Evolutionary conservation across 2,797 vertebrate genomes (phyloP), one percentile per base, ranked within the genome.

Genomic region (Sebastes nivosus): DNA sequence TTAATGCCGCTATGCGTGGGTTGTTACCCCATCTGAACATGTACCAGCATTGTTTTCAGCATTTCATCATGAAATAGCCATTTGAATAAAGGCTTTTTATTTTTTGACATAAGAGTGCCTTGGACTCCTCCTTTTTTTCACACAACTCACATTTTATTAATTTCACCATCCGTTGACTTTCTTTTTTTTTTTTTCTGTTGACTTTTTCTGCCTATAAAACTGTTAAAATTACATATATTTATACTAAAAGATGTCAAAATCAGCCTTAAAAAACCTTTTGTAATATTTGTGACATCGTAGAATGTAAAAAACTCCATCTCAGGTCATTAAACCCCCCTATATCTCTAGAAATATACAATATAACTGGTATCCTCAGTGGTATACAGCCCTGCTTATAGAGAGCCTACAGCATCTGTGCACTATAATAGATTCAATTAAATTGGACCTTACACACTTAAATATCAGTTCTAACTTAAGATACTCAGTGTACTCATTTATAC

Each of bases 231-330:
- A n/a, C 14, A 32, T n/a, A 3, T 61, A 30, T 30, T 61, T 32
- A 4, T 4, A 32, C 1, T 11, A 0, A n/a, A 32, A n/a, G 3
- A 57, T 22, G 25, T 29, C 14, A 59, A 0, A 20, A n/a, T 32
- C 0, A n/a, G 9, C 29, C 18, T n/a, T 32, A n/a, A 11, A 32
- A 61, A 34, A 64, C 0, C 2, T 6, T 55, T 42, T 2, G 12
- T 8, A 30, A 60, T 20, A 30, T 60, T 60, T 60, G 14, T 20
- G 27, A 29, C 27, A 60, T 14, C 5, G 13, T 60, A 9, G 16
- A 60, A 30, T 29, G 27, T 60, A 16, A 34, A 22, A 34, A 60
- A 22, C 6, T 63, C 3, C n/a, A 27, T 64, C 8, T 66, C 36
- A 27, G 36, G 64, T 66, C 24, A 66, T 64, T 64, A 24, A 64